Evolutionary conservation across 2,888 invertebrate species (phyloP).

Genomic region (Chrysolina americana): DNA sequence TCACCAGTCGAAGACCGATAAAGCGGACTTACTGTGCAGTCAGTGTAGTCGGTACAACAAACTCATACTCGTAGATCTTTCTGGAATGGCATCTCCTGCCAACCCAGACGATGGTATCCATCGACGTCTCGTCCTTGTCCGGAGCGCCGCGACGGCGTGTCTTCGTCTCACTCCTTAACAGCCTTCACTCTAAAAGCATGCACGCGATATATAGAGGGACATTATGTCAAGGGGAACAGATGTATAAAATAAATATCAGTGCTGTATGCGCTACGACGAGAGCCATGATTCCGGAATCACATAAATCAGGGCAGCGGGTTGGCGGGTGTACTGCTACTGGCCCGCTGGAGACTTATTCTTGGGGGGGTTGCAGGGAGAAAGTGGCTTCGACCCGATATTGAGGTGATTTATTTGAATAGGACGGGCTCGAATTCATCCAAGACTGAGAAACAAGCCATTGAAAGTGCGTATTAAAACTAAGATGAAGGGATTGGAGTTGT

Average conservation of each 20-base stretch:
- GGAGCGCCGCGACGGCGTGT: slow-evolving; percentile 54
- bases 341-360: slow-evolving; percentile 24
- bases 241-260: slow-evolving; percentile 75
- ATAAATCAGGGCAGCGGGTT: slow-evolving; percentile 73
- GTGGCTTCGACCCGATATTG: slow-evolving; percentile 15
- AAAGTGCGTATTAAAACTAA: background rate
- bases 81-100: slow-evolving; percentile 67
- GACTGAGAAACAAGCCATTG: background rate
- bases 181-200: slow-evolving; percentile 77
- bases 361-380: slow-evolving; percentile 14
- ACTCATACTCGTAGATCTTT: slow-evolving; percentile 73
- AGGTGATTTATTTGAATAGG: slow-evolving; percentile 26
- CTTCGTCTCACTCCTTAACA: slow-evolving; percentile 63
- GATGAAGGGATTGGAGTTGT: background rate
- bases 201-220: slow-evolving; percentile 77
- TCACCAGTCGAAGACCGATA: slow-evolving; percentile 57
- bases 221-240: slow-evolving; percentile 77
- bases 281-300: slow-evolving; percentile 75
- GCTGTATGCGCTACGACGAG: slow-evolving; percentile 70
- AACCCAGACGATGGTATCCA: slow-evolving; percentile 62
- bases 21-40: slow-evolving; percentile 61
- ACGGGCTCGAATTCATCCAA: background rate
- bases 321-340: slow-evolving; percentile 31
- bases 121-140: slow-evolving; percentile 58
- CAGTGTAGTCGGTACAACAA: slow-evolving; percentile 68